A percentile compares a stretch with the other conserved stretches of the same genome.
Evolutionary conservation across 2,888 invertebrate genomes (phyloP).

Genomic region (Tenthredo distinguenda): DNA sequence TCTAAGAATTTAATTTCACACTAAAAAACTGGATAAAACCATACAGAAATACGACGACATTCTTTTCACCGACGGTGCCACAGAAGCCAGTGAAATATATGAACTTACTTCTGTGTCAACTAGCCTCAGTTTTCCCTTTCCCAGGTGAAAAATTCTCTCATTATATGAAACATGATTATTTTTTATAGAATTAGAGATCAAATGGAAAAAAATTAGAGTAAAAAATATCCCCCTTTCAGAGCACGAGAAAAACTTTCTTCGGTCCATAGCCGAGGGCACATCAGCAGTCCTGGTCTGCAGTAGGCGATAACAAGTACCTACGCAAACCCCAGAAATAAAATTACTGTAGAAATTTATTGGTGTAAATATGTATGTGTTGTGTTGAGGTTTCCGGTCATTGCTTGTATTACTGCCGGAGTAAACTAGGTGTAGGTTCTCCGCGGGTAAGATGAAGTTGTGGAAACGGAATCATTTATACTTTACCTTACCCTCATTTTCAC

Average conservation of each 20-base stretch:
- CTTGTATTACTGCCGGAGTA: background rate
- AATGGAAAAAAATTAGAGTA: background rate
- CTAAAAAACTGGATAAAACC: background rate
- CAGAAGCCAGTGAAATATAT: background rate
- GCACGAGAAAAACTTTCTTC: background rate
- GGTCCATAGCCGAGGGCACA: background rate
- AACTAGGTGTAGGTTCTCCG: background rate
- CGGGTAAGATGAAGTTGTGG: background rate
- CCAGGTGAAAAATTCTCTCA: background rate
- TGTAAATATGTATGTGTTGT: background rate
- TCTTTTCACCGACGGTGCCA: background rate
- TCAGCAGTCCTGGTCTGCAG: background rate
- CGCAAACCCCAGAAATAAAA: background rate
- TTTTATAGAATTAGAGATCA: background rate
- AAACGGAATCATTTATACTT: constrained; percentile 24
- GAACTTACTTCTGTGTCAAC: background rate
- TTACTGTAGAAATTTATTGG: background rate
- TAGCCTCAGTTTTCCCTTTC: background rate
- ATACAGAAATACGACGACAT: background rate
- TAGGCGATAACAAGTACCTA: background rate
- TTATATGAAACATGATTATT: background rate
- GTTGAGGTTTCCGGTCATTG: background rate
- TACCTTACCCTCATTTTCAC: constrained; percentile 1
- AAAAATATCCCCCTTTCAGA: background rate
- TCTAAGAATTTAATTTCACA: background rate